Conservation (phyloP, 2,888 invertebrate species). For the Fragum sueziense region DNA sequence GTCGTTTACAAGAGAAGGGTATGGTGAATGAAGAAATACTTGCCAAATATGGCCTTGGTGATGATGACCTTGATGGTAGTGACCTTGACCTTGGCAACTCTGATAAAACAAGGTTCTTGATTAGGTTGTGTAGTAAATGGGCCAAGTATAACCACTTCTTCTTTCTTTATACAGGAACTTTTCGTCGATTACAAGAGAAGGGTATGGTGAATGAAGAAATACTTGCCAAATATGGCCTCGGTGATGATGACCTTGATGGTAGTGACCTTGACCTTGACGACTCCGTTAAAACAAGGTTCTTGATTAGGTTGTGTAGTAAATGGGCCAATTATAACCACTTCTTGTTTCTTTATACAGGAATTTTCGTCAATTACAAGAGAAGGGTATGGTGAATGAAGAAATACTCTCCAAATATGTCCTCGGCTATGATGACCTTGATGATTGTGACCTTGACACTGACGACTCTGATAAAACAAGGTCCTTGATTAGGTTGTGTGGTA, state of each 20-base stretch:
- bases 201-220: constrained; percentile 52
- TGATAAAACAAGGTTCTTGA: too few species aligned
- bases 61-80: too few species aligned
- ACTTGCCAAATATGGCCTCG: constrained; percentile 23
- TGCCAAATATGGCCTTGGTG: too few species aligned
- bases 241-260: constrained; percentile 21
- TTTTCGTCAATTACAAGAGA: constrained; percentile 65
- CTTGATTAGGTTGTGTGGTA: too few species aligned
- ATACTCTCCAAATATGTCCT: constrained; percentile 14
- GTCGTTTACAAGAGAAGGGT: too few species aligned
- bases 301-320: background rate
- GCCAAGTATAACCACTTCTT: background rate
- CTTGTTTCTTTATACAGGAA: too few species aligned
- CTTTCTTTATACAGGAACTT: constrained; percentile 63
- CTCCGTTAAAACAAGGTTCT: too few species aligned
- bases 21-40: too few species aligned
- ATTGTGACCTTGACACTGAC: constrained; percentile 22
- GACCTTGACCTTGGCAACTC: too few species aligned
- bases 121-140: too few species aligned
- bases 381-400: constrained; percentile 55
- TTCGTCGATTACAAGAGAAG: constrained; percentile 64
- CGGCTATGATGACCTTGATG: too few species aligned
- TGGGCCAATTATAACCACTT: background rate
- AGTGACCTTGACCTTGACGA: constrained; percentile 8
- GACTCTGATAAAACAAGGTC: too few species aligned